Evolutionary conservation across 2,888 invertebrate species (phyloP).

Genomic region (Caradrina clavipalpis): DNA sequence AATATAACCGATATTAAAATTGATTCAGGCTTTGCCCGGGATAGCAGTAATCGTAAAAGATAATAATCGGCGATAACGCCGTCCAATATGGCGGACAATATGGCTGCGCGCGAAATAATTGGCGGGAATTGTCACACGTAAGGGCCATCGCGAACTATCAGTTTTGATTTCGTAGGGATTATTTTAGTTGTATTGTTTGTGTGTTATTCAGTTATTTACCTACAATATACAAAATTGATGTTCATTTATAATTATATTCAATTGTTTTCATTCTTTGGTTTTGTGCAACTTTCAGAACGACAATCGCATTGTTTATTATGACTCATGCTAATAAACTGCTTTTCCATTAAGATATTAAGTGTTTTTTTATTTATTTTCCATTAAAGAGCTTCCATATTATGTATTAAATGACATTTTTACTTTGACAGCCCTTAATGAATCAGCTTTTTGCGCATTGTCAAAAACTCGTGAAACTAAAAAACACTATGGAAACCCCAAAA

Average conservation of each 20-base stretch:
- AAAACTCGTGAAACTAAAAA: too few species aligned
- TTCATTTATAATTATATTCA: background rate
- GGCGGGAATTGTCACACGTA: conserved; percentile 64
- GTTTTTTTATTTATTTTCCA: too few species aligned
- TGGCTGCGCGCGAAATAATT: conserved; percentile 69
- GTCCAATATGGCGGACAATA: conserved; percentile 66
- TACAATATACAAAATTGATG: background rate
- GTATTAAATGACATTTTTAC: too few species aligned
- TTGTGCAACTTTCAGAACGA: too few species aligned
- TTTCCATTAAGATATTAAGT: too few species aligned
- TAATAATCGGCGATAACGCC: conserved; percentile 73
- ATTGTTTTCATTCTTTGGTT: too few species aligned
- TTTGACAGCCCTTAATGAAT: too few species aligned
- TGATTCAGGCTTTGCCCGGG: conserved; percentile 66
- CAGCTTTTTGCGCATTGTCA: too few species aligned
- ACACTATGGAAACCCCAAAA: too few species aligned
- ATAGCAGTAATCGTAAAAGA: conserved; percentile 75
- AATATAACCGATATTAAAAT: conserved; percentile 69
- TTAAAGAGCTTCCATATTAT: too few species aligned
- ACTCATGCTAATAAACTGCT: too few species aligned
- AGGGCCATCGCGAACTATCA: conserved; percentile 44
- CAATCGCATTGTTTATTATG: too few species aligned
- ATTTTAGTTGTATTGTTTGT: conserved; percentile 30
- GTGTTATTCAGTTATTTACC: background rate
- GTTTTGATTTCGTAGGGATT: conserved; percentile 46